Evolutionary conservation across 2,888 invertebrate species (phyloP), one percentile per base, ranked within the genome.

Genomic region (Drosophila ustulata): DNA sequence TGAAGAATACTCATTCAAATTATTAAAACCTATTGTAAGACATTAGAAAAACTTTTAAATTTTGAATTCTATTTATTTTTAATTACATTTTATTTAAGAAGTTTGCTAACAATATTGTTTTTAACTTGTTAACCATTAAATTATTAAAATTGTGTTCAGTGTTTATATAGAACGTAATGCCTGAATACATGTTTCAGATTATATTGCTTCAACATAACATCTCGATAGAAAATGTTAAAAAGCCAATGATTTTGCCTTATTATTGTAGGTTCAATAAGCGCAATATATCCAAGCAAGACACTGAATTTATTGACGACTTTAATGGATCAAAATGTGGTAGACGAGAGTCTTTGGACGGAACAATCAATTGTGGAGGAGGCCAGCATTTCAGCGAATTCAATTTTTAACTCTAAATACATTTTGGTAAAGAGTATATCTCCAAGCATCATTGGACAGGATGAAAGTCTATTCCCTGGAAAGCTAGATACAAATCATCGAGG

Each of bases 311-410:
- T 91, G 26, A 81, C 82, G 68, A 51, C 74, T 51, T 71, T 91
- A 71, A 75, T 91, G 61, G 78, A 83, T 59, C 82, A 83, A 52
- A 75, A 83, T 3, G 63, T 91, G 52, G 83, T 82, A 50, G 86
- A 86, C 58, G 89, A 91, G 55, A 83, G 82, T 37, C 73, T 91
- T 11, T 91, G 91, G 91, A 85, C 82, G 67, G 90, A 91, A 53
- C 91, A 91, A 67, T 87, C 89, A 9, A 81, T 80, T 66, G 61
- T 79, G 55, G 89, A 89, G 13, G 80, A 74, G 49, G 47, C 52
- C 46, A 59, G 61, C 28, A 39, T 55, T 26, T 53, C 62, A 28
- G 49, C 66, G 39, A 61, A 47, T 26, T 57, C 58, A 6, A 23
- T 47, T 34, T 51, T 56, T 11, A 67, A 70, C 11, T 79, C 88